Evolutionary conservation across 2,797 vertebrate genomes (phyloP).

Genomic region (Pteronotus mesoamericanus): DNA sequence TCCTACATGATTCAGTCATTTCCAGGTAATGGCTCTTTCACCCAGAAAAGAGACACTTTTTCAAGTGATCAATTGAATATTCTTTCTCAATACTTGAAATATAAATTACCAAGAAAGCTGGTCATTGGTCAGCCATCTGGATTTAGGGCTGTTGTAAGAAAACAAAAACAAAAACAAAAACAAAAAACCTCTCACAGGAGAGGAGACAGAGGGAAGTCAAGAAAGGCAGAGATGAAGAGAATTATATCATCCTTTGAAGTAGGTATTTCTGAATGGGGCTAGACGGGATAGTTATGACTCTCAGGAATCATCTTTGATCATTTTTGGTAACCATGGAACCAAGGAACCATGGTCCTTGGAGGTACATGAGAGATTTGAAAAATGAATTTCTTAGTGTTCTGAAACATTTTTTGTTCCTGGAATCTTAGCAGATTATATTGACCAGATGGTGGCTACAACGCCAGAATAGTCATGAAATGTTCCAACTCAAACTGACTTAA

Average conservation of each 20-base stretch:
- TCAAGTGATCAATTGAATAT: not conserved
- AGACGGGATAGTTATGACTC: not conserved
- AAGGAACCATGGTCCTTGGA: not conserved
- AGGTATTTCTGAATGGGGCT: not conserved
- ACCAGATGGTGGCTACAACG: constrained; percentile 40
- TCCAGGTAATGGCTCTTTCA: not conserved
- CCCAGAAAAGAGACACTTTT: not conserved
- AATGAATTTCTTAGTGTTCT: not conserved
- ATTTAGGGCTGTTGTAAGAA: not conserved
- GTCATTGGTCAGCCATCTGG: not conserved
- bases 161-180: too few relatives aligned
- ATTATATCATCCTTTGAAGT: not conserved
- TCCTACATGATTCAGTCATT: not conserved
- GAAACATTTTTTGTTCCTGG: not conserved
- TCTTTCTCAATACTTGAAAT: not conserved
- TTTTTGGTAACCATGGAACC: not conserved
- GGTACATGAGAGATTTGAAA: not conserved
- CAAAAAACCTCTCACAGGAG: not conserved
- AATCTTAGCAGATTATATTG: not conserved
- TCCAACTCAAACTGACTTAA: constrained; percentile 33
- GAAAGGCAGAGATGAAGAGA: too few relatives aligned
- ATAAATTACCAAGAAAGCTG: not conserved
- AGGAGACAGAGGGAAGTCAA: not conserved
- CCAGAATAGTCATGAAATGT: constrained; percentile 18
- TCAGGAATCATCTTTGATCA: not conserved